A percentile compares a stretch with the other conserved stretches of the same genome.
phyloP scores from a whole-genome alignment of 1,140 invertebrate species.

The Pemphigus obesinymphae region DNA sequence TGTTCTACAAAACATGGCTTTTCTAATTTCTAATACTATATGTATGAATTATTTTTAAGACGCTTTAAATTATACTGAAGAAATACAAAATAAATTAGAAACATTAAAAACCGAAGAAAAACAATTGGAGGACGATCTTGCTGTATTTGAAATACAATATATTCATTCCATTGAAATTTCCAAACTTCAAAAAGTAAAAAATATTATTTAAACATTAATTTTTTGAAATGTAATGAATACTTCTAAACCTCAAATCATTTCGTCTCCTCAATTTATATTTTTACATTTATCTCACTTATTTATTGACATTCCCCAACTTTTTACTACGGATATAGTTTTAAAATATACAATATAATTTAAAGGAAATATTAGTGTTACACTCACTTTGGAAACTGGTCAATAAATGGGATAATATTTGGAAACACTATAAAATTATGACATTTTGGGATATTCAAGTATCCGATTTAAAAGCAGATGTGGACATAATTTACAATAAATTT shows the following conservation, averaged over 20 bases:
- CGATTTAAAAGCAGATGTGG: neutral
- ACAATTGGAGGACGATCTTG: neutral
- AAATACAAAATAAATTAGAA: neutral
- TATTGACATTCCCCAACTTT: no score
- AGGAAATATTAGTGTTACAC: slow-evolving; percentile 5
- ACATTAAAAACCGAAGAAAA: slow-evolving; percentile 6
- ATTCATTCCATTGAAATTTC: neutral
- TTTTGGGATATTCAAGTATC: neutral
- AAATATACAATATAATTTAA: neutral
- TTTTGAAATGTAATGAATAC: no score
- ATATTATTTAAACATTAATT: neutral
- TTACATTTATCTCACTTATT: neutral
- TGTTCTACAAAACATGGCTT: no score
- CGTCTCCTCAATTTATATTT: no score
- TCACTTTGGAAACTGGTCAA: slow-evolving; percentile 3
- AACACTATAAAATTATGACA: neutral
- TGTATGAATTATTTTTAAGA: neutral
- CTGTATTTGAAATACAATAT: neutral
- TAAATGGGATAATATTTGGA: neutral
- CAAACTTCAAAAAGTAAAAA: slow-evolving; percentile 1
- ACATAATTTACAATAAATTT: neutral
- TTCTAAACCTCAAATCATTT: no score
- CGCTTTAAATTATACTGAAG: neutral
- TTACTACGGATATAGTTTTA: no score
- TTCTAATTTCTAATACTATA: neutral